phyloP scores from a whole-genome alignment of 2,113 vertebrate genomes.

The Gasterosteus aculeatus region DNA sequence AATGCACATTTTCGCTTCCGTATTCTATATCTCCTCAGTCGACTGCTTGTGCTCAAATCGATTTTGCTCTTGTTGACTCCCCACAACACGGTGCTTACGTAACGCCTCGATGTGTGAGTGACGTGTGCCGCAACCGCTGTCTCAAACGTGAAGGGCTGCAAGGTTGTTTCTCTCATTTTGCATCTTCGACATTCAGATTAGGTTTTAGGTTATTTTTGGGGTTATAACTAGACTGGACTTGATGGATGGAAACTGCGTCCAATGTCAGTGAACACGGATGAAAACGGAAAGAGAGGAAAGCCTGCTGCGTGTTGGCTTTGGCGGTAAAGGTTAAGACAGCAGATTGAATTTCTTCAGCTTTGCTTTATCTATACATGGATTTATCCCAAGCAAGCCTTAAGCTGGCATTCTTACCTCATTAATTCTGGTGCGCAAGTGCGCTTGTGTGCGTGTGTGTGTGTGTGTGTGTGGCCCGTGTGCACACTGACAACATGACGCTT shows the following conservation, averaged over 20 bases:
- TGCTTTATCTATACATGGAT: conserved; percentile 71
- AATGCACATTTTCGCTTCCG: neutral
- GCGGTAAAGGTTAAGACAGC: conserved; percentile 66
- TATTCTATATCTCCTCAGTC: conserved; percentile 19
- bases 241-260: conserved; percentile 43
- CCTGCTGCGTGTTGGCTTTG: conserved; percentile 39
- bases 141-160: conserved; percentile 46
- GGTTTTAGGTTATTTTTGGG: conserved; percentile 26
- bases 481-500: conserved; percentile 16
- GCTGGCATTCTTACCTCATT: conserved; percentile 63
- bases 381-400: conserved; percentile 60
- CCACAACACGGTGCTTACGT: conserved; percentile 49
- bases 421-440: conserved; percentile 44
- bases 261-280: conserved; percentile 47
- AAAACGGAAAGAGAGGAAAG: conserved; percentile 38
- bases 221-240: conserved; percentile 17
- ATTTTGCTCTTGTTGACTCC: conserved; percentile 61
- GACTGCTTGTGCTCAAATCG: conserved; percentile 46
- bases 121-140: conserved; percentile 55
- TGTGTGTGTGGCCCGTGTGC: neutral
- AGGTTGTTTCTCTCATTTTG: neutral
- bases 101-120: conserved; percentile 43
- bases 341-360: conserved; percentile 70
- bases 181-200: conserved; percentile 25
- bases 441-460: neutral